Evolutionary conservation across 2,888 invertebrate species (phyloP).

Genomic region (Drosophila leonis): DNA sequence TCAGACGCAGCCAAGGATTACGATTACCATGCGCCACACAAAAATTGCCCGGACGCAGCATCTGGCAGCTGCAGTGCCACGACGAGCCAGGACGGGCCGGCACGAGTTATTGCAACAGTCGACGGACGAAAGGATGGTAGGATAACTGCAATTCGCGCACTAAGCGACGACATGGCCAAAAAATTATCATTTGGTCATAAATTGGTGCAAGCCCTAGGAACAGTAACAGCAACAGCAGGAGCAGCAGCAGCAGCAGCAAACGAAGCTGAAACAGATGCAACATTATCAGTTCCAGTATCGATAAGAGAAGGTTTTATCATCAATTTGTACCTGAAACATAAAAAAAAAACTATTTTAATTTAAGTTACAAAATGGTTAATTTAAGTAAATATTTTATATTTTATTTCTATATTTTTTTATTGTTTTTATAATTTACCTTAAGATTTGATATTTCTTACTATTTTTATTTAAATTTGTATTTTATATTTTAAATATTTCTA

Average conservation of each 20-base stretch:
- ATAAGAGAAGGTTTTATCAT: conserved; percentile 1
- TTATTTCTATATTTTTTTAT: no score
- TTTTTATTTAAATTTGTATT: no score
- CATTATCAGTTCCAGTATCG: background rate
- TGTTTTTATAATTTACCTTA: no score
- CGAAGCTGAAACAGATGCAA: conserved; percentile 7
- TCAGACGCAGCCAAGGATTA: conserved; percentile 53
- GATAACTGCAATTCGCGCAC: conserved; percentile 60
- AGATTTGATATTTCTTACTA: no score
- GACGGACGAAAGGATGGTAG: background rate
- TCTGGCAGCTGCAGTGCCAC: conserved; percentile 42
- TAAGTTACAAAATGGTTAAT: no score
- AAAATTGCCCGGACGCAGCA: conserved; percentile 50
- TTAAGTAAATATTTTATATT: no score
- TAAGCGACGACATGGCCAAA: conserved; percentile 61
- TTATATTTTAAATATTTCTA: no score
- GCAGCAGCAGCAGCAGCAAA: background rate
- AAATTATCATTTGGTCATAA: conserved; percentile 70
- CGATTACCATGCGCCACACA: conserved; percentile 67
- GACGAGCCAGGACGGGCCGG: conserved; percentile 28
- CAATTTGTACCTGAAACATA: background rate
- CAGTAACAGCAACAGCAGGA: background rate
- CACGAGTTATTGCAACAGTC: conserved; percentile 63
- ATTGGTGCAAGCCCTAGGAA: conserved; percentile 60
- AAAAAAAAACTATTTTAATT: background rate